Conservation (phyloP, 2,797 vertebrate species). For the Neosilurus hyrtlii region DNA sequence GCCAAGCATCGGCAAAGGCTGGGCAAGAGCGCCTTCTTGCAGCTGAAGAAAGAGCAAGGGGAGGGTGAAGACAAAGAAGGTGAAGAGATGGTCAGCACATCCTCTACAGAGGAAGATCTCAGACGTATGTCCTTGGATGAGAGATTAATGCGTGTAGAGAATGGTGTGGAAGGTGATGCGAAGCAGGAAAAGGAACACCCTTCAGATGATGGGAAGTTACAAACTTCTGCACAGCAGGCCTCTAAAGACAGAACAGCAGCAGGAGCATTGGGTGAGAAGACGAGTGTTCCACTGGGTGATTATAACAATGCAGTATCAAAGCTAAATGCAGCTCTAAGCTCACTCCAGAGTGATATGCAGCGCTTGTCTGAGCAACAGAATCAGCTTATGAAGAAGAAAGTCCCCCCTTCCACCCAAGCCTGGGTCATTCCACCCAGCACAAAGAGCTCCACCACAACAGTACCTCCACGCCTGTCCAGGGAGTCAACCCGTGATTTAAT, state of each 20-base stretch:
- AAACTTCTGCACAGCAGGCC: slow-evolving; percentile 45
- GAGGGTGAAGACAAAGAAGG: slow-evolving; percentile 57
- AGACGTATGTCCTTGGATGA: slow-evolving; percentile 70
- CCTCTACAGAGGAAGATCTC: slow-evolving; percentile 66
- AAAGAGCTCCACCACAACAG: slow-evolving; percentile 60
- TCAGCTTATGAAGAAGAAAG: slow-evolving; percentile 77
- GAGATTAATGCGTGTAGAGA: slow-evolving; percentile 70
- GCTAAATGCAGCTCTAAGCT: slow-evolving; percentile 83
- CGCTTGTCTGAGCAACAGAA: slow-evolving; percentile 86
- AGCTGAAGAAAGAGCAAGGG: slow-evolving; percentile 81
- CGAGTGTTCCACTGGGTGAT: slow-evolving; percentile 79
- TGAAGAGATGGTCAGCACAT: slow-evolving; percentile 39
- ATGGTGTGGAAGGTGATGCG: slow-evolving; percentile 60
- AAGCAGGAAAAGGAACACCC: slow-evolving; percentile 51
- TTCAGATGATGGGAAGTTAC: slow-evolving; percentile 56
- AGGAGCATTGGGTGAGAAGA: slow-evolving; percentile 58
- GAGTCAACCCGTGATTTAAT: slow-evolving; percentile 69
- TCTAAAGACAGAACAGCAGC: slow-evolving; percentile 67
- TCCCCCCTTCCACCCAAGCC: slow-evolving; percentile 62
- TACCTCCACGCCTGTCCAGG: slow-evolving; percentile 65
- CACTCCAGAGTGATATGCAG: slow-evolving; percentile 88
- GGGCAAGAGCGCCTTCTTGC: slow-evolving; percentile 87
- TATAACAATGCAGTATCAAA: slow-evolving; percentile 89
- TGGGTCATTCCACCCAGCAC: slow-evolving; percentile 82
- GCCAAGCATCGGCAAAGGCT: slow-evolving; percentile 88